Conservation (phyloP, 2,888 invertebrate species). For the Shargacucullia verbasci region DNA sequence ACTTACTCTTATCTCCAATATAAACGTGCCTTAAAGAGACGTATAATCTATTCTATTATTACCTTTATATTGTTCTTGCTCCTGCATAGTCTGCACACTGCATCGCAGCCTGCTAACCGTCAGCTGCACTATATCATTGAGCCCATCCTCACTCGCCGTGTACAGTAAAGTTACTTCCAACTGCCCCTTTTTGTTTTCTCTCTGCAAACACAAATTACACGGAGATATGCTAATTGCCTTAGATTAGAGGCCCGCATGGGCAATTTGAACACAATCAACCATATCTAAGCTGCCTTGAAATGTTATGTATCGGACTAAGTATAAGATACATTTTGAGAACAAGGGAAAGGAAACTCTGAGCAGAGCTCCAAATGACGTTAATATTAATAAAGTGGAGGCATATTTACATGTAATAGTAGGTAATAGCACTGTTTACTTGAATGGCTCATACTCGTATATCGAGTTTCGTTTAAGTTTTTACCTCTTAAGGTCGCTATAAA, state of each 20-base stretch:
- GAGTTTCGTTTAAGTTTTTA: conserved; percentile 1
- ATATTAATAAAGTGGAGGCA: conserved; percentile 12
- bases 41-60: conserved; percentile 26
- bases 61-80: conserved; percentile 91
- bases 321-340: conserved; percentile 18
- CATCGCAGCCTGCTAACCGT: conserved; percentile 91
- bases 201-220: conserved; percentile 75
- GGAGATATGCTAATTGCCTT: conserved; percentile 43
- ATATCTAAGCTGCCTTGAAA: conserved; percentile 34
- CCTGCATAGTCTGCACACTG: conserved; percentile 92
- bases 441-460: conserved; percentile 3
- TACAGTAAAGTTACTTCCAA: conserved; percentile 91
- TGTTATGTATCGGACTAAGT: conserved; percentile 14
- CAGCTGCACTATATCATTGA: conserved; percentile 90
- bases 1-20: no score
- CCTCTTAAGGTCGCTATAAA: no score
- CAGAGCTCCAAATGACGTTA: conserved; percentile 28
- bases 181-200: conserved; percentile 91
- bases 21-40: neutral
- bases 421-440: conserved; percentile 13
- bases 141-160: conserved; percentile 91
- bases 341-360: conserved; percentile 32
- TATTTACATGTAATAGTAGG: conserved; percentile 7
- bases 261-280: conserved; percentile 39
- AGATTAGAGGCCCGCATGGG: conserved; percentile 50